Evolutionary conservation across 2,797 vertebrate genomes (phyloP).

Genomic region (Sebastes goodei): DNA sequence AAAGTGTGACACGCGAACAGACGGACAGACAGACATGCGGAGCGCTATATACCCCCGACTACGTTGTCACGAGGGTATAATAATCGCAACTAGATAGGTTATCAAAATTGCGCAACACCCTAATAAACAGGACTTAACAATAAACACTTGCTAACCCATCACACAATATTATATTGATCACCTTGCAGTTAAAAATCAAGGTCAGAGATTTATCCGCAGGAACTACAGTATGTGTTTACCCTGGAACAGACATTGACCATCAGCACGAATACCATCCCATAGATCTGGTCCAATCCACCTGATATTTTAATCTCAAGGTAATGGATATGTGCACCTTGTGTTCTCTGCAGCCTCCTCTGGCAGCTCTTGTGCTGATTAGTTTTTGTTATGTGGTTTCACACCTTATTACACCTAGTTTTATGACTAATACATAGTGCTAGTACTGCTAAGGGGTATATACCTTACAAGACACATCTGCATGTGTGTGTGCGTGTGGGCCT

Average conservation of each 20-base stretch:
- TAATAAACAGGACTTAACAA: not conserved
- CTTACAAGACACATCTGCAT: constrained; percentile 11
- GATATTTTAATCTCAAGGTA: not conserved
- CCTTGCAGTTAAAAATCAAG: not conserved
- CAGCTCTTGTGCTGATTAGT: not conserved
- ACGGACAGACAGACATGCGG: too few relatives aligned
- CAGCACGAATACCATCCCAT: too few relatives aligned
- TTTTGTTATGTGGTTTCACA: constrained; percentile 44
- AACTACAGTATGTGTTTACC: not conserved
- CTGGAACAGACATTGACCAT: not conserved
- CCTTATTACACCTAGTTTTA: constrained; percentile 60
- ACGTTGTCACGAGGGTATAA: too few relatives aligned
- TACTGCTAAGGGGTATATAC: not conserved
- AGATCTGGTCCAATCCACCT: not conserved
- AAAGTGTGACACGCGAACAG: too few relatives aligned
- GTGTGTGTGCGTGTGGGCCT: constrained; percentile 3
- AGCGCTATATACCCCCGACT: too few relatives aligned
- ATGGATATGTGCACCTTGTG: not conserved
- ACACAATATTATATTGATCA: not conserved
- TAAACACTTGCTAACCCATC: not conserved
- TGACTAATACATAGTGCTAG: constrained; percentile 39
- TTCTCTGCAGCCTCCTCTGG: not conserved
- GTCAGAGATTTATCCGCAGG: not conserved
- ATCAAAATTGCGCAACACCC: too few relatives aligned
- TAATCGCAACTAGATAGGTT: too few relatives aligned